These are phyloP conservation scores for Brachionus rubens DNA, from an alignment of 1,140 invertebrate species.

Conservation along the genomic window DNA sequence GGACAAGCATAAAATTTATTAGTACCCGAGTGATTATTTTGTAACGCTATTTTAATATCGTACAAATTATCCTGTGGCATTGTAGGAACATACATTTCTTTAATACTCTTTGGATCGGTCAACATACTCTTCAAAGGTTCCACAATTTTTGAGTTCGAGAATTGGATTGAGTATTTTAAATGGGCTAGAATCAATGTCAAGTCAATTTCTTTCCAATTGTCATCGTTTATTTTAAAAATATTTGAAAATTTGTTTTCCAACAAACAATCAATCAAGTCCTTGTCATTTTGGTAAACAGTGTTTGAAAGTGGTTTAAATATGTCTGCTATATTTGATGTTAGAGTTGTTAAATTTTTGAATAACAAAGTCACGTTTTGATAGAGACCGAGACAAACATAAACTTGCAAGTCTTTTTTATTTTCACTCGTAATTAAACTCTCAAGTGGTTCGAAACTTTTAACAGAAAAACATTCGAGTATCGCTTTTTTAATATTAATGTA, in stretches of 20 bases:
- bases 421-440: background rate
- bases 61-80: conserved; percentile 49
- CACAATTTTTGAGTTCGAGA: background rate
- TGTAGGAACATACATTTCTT: conserved; percentile 45
- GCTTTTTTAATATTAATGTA: conserved; percentile 24
- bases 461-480: conserved; percentile 13
- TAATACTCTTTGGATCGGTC: background rate
- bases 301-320: conserved; percentile 16
- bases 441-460: background rate
- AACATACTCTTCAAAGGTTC: conserved; percentile 27
- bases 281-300: background rate
- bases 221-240: conserved; percentile 20
- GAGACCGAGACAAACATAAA: conserved; percentile 48
- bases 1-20: conserved; percentile 51
- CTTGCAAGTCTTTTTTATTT: background rate
- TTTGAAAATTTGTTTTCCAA: conserved; percentile 19
- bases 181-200: conserved; percentile 7
- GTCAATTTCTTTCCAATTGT: conserved; percentile 21
- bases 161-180: conserved; percentile 13
- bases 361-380: conserved; percentile 50
- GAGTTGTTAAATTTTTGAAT: conserved; percentile 5
- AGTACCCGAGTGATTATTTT: conserved; percentile 39
- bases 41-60: conserved; percentile 50
- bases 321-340: background rate
- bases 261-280: background rate